Evolutionary conservation across 2,888 invertebrate genomes (phyloP).

Genomic region (Erebia aethiops): DNA sequence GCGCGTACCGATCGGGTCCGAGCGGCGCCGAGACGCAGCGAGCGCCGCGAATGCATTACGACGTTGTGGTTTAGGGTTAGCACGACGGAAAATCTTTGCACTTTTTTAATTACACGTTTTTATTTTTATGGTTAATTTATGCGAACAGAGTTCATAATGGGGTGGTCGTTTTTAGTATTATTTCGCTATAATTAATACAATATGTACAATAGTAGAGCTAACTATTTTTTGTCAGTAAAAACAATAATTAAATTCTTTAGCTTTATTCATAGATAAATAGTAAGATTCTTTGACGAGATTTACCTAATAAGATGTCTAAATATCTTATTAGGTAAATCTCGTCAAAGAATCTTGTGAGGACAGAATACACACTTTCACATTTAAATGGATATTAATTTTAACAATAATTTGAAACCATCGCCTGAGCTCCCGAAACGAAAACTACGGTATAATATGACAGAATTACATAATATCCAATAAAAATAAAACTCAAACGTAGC

Average conservation of each 20-base stretch:
- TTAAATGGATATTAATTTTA: too few species aligned
- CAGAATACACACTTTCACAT: too few species aligned
- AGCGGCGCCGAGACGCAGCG: constrained; percentile 77
- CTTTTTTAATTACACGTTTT: background rate
- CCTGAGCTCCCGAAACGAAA: background rate
- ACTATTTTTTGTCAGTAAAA: too few species aligned
- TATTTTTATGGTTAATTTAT: background rate
- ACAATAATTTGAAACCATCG: background rate
- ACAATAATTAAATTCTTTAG: too few species aligned
- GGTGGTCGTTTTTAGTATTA: too few species aligned
- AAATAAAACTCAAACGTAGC: constrained; percentile 15
- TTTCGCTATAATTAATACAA: too few species aligned
- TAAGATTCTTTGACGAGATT: too few species aligned
- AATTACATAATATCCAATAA: constrained; percentile 18
- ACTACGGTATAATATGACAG: background rate
- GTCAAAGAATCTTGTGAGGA: too few species aligned
- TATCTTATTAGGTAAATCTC: too few species aligned
- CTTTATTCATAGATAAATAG: too few species aligned
- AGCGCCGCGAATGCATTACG: constrained; percentile 79
- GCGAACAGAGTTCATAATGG: background rate
- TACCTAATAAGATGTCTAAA: too few species aligned
- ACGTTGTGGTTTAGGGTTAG: constrained; percentile 69
- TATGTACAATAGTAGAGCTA: too few species aligned
- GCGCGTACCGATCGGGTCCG: constrained; percentile 80
- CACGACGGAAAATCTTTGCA: constrained; percentile 51